Evolutionary conservation across 1,140 invertebrate genomes (phyloP), one percentile per base, ranked within the genome.

Genomic region (Ptiloglossa arizonensis): DNA sequence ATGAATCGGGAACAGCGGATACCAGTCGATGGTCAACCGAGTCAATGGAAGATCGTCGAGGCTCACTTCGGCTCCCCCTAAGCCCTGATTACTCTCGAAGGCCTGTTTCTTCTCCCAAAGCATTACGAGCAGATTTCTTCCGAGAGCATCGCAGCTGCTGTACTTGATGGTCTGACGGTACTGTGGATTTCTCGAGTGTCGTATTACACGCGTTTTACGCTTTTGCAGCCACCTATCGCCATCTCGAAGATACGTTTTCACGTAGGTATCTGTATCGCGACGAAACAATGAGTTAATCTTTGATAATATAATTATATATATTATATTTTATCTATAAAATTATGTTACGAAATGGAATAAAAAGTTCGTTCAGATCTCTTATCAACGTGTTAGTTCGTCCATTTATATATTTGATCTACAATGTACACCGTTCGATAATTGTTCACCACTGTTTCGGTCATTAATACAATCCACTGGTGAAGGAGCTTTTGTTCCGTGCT

Each of bases 241-340:
- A 85, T 98, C 97, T 41, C 97, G 95, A 38, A 99, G 93, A 89
- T 98, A 98, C 60, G 97, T 98, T 93, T 98, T 98, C 62, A 98
- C 97, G 92, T 98, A 99, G 5, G 97, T 98, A 89, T 98, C 97
- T 94, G 94, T 91, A 80, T 78, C 3, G 24, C 27, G 4, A 22
- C 11, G 22, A 41, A 38, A 57, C 79, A 60, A 71, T 22, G 59
- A 75, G 13, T 68, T 6, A 35, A 22, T 22, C 17, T 24, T 29
- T 15, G n/a, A 41, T 35, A 38, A 52, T 27, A 32, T 17, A 22
- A 19, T 44, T 2, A 27, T 56, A 17, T 24, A 9, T 35, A 35
- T 35, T 35, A 13, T 8, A 46, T 11, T 46, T n/a, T n/a, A n/a
- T n/a, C n/a, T n/a, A n/a, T n/a, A n/a, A n/a, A n/a, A n/a, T n/a